Conservation (phyloP, 1,140 invertebrate species). For the Lepidurus couesii region DNA sequence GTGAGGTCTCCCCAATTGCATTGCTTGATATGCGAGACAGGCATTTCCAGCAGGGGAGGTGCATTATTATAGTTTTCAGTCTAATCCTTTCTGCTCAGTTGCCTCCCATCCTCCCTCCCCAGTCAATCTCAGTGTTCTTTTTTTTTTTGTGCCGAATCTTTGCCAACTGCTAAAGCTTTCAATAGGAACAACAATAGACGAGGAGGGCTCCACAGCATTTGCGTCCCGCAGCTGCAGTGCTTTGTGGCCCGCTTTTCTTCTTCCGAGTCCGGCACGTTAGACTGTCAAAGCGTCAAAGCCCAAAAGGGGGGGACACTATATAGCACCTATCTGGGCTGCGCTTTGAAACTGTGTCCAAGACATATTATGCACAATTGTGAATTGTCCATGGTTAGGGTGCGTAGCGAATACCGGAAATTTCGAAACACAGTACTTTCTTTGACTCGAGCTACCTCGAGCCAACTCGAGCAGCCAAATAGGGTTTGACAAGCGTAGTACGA, state of each 20-base stretch:
- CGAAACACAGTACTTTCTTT: neutral
- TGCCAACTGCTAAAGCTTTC: neutral
- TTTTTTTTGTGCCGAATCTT: neutral
- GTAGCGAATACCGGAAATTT: neutral
- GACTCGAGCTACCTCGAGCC: no score
- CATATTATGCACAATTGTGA: constrained; percentile 12
- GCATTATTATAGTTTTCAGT: neutral
- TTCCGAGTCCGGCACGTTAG: neutral
- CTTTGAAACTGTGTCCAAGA: constrained; percentile 5
- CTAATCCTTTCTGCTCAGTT: constrained; percentile 19
- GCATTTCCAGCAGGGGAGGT: constrained; percentile 1
- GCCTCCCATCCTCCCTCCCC: neutral
- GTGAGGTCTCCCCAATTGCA: neutral
- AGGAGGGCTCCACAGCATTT: neutral
- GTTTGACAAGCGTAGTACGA: neutral
- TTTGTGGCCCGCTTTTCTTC: neutral
- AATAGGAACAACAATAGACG: neutral
- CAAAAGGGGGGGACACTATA: neutral
- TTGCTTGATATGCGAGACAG: neutral
- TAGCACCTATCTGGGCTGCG: neutral
- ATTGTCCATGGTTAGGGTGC: constrained; percentile 14
- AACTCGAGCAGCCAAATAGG: neutral
- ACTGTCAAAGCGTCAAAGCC: neutral
- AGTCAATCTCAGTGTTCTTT: neutral
- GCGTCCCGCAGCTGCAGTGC: neutral